Evolutionary conservation across 2,888 invertebrate genomes (phyloP), one percentile per base, ranked within the genome.

Genomic region (Drosophila melanosoma): DNA sequence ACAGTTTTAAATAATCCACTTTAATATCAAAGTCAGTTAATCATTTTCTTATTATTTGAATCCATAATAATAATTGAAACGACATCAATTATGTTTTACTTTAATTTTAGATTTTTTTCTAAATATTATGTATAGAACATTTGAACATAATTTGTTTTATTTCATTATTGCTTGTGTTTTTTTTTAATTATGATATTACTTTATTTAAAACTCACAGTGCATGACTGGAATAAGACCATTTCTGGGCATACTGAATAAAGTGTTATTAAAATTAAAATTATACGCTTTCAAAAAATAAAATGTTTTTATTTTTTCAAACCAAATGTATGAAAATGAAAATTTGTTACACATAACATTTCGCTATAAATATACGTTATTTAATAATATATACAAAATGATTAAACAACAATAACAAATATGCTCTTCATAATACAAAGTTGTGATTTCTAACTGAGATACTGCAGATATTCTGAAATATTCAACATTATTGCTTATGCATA

Each of bases 361-460:
- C 42, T 45, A 45, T 45, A 45, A 45, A 45, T 23, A 23, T 45
- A 23, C 45, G 45, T 45, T 45, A 45, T 45, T 23, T 45, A 15
- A 23, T 23, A 45, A 8, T 7, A 45, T 45, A 15, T 8, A 15
- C 45, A 23, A 15, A 45, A 15, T 20, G 12, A 7, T 12, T 20
- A 20, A 36, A 38, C 17, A 36, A 36, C 36, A 0, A 42, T 3
- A 11, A 20, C 3, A 12, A 20, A 12, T 7, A 12, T 20, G 20
- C 12, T 45, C 7, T 12, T 45, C 12, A 45, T 45, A 20, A 45
- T 20, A 20, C 8, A 3, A 23, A 23, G 4, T 3, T 23, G 7
- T 15, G 12, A 3, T 15, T 45, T 45, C 3, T 45, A 7, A 7
- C 15, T 15, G 15, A 23, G 20, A 7, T 45, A 10, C n/a, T 40